Conservation (phyloP, 2,888 invertebrate genomes). For the Lycaena phlaeas region DNA sequence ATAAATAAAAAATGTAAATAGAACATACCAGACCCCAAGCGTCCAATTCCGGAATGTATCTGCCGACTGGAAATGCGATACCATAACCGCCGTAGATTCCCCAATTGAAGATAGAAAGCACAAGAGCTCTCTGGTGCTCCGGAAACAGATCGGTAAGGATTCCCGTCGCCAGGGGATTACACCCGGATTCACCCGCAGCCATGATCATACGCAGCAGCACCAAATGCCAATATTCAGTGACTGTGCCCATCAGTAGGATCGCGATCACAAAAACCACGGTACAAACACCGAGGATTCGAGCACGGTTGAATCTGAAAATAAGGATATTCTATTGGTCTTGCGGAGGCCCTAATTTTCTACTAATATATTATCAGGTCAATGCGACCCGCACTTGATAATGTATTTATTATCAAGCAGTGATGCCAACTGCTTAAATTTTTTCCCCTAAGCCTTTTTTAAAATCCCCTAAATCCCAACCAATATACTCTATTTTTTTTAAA, state of each 20-base stretch:
- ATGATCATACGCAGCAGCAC: slow-evolving; percentile 88
- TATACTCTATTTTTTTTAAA: too few species aligned
- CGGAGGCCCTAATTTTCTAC: too few species aligned
- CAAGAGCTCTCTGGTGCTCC: slow-evolving; percentile 86
- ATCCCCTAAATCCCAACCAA: too few species aligned
- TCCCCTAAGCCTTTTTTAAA: too few species aligned
- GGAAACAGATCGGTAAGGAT: slow-evolving; percentile 87
- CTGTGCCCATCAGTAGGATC: slow-evolving; percentile 87
- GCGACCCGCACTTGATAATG: too few species aligned
- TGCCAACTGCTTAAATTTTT: too few species aligned
- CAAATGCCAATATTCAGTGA: slow-evolving; percentile 91
- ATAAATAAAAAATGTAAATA: too few species aligned
- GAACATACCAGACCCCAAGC: slow-evolving; percentile 78
- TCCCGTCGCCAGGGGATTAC: slow-evolving; percentile 90
- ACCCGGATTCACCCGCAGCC: slow-evolving; percentile 91
- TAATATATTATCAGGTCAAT: too few species aligned
- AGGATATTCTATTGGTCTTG: too few species aligned
- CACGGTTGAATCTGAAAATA: slow-evolving; percentile 75
- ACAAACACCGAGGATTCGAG: slow-evolving; percentile 82
- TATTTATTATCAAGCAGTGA: too few species aligned
- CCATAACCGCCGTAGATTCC: slow-evolving; percentile 96
- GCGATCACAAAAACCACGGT: slow-evolving; percentile 87
- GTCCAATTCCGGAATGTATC: slow-evolving; percentile 84
- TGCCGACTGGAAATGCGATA: slow-evolving; percentile 91
- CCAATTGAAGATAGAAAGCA: slow-evolving; percentile 96